Evolutionary conservation across 2,113 vertebrate genomes (phyloP), one percentile per base, ranked within the genome.

Genomic region (Pampusana beccarii): DNA sequence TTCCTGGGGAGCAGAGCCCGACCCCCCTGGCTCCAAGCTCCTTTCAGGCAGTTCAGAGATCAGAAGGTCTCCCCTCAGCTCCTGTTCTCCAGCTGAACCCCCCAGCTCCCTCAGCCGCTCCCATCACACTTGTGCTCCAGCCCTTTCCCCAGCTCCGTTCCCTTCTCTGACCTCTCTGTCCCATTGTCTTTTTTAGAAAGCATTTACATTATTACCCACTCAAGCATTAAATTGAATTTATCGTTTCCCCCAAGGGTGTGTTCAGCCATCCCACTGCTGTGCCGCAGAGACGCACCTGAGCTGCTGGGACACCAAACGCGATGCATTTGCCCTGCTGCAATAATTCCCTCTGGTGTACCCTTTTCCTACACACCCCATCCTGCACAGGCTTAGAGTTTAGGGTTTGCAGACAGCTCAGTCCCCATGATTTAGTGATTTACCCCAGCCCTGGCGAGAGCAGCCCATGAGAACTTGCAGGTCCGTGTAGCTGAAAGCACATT

Each of bases 161-260:
- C 42, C 16, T 44, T 44, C 42, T 44, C 42, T 44, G 42, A 44
- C 16, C 42, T 44, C 42, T 53, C 31, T 58, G 46, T 25, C 42
- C 19, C 24, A 7, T 7, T 51, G 34, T 16, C 77, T 29, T 66
- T 71, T 58, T 51, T 51, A 61, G 36, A 85, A 77, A 46, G 31
- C 18, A 42, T 62, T 88, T 82, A 42, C 6, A 2, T 34, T 83
- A 54, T 86, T 40, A 64, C 33, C 24, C 31, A 53, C 36, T 90
- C 80, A n/a, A 84, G 69, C 69, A 34, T 86, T 86, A 92, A 94
- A 96, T 67, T 80, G 26, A 92, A 80, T 94, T 93, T 51, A 50
- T 73, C 36, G n/a, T 97, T 90, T 86, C 11, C 71, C 90, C 64
- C 42, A 71, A 6, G 80, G 92, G n/a, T 70, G 12, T 0, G 0